These are phyloP conservation scores for Stramonita haemastoma DNA, from an alignment of 2,888 invertebrate species.

Conservation along the genomic window DNA sequence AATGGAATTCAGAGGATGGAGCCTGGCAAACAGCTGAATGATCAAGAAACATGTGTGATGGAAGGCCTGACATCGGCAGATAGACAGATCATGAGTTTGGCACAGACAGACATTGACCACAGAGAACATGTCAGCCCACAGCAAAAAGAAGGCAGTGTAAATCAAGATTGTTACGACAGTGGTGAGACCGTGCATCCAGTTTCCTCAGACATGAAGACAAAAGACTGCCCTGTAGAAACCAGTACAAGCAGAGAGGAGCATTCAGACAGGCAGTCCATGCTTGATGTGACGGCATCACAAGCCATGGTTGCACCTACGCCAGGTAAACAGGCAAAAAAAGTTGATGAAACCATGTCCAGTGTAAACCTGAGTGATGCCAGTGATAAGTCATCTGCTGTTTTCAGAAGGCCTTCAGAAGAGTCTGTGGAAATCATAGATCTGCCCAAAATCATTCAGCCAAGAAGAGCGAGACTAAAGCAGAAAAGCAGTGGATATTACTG, in stretches of 20 bases:
- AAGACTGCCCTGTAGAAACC: neutral
- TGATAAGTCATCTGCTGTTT: neutral
- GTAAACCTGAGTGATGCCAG: neutral
- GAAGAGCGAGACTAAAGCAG: neutral
- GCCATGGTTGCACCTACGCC: neutral
- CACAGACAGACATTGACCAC: neutral
- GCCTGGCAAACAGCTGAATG: neutral
- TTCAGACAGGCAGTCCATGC: neutral
- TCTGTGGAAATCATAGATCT: neutral
- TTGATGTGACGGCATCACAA: neutral
- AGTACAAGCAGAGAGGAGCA: neutral
- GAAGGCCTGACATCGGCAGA: neutral
- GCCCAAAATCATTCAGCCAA: neutral
- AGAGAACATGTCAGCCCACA: too few species aligned
- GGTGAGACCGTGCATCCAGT: neutral
- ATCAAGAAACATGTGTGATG: neutral
- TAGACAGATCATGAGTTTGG: neutral
- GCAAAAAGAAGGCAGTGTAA: neutral
- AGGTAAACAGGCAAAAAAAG: neutral
- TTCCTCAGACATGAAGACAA: neutral
- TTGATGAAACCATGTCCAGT: neutral
- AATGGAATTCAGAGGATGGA: neutral
- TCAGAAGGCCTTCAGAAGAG: neutral
- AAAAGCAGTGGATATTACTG: constrained; percentile 2
- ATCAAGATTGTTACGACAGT: neutral